Base-by-base conservation (phyloP, 2,797 vertebrate genomes). In the Xyrichtys novacula region DNA sequence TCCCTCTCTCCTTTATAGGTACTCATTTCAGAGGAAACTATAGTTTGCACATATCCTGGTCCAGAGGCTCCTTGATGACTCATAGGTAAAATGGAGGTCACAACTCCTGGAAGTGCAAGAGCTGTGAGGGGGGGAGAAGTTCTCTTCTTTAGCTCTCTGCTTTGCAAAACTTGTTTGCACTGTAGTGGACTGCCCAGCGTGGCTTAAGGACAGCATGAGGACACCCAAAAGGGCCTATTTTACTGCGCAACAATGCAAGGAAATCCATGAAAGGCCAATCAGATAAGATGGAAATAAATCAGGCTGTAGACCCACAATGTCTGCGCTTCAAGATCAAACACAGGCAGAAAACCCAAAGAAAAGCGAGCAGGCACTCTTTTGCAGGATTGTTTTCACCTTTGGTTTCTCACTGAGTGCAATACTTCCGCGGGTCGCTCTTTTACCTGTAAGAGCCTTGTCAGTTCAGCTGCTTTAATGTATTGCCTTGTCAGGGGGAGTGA, bases 61-160 rank as follows among this genome's bases (percentile, higher is more conserved):
- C 52, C 25, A 71, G 63, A 71, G 40, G 48, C 62, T 85, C 59
- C 65, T 50, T 54, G 70, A 81, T 89, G 89, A 92, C 80, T 93
- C 89, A 86, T 62, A 78, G 87, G 88, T 91, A 89, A 93, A 83
- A 78, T 74, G 50, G 86, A 92, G 88, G 89, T 91, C 83, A 91
- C 34, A 40, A 67, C 73, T 83, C 48, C 59, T 70, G 36, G 57
- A 80, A 63, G 66, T 71, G 42, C 22, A 74, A 49, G 55, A 71
- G 52, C 49, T 34, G 32, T 22, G 34, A 3, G 15, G 8, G 14
- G 19, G 46, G 31, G 8, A 6, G n/a, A 6, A 17, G 55, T 31
- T 52, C 58, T 74, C 56, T 36, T 79, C 76, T 77, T 78, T 50
- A 65, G 34, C 56, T 83, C 53, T 22, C 49, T 57, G 60, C 58